phyloP scores from a whole-genome alignment of 2,888 invertebrate genomes.

The Pristionchus japonicus region DNA sequence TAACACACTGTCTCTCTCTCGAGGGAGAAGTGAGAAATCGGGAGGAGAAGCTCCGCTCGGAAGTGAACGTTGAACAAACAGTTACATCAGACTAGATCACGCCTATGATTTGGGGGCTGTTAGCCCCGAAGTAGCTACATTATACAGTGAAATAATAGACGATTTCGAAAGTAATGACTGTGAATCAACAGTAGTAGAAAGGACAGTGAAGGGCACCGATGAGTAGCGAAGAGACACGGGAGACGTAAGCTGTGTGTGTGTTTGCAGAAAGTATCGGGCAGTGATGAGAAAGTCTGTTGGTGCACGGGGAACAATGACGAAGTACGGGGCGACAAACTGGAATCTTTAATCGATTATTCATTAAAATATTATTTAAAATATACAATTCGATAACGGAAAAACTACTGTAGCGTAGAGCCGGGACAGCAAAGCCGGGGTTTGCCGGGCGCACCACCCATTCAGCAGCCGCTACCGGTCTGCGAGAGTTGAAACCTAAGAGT shows the following conservation, averaged over 20 bases:
- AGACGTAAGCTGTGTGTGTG: background rate
- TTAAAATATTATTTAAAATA: background rate
- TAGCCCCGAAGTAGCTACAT: too few relatives aligned
- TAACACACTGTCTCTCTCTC: background rate
- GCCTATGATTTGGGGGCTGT: too few relatives aligned
- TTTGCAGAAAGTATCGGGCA: slow-evolving; percentile 26
- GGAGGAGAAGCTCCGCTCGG: background rate
- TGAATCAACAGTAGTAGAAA: background rate
- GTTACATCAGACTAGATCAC: background rate
- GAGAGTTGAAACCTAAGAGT: background rate
- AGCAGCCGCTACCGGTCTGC: slow-evolving; percentile 3
- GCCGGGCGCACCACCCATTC: background rate
- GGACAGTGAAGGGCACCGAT: background rate
- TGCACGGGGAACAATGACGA: background rate
- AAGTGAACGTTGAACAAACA: slow-evolving; percentile 13
- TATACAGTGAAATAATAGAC: too few relatives aligned
- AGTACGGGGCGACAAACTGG: background rate
- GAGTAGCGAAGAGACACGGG: background rate
- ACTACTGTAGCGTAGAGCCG: background rate
- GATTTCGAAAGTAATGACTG: background rate
- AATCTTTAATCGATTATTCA: background rate
- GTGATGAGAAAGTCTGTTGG: slow-evolving; percentile 31
- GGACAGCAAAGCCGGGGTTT: background rate
- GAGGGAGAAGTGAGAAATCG: background rate
- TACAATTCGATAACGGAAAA: background rate